phyloP scores from a whole-genome alignment of 1,140 invertebrate genomes.

The Cydia splendana region DNA sequence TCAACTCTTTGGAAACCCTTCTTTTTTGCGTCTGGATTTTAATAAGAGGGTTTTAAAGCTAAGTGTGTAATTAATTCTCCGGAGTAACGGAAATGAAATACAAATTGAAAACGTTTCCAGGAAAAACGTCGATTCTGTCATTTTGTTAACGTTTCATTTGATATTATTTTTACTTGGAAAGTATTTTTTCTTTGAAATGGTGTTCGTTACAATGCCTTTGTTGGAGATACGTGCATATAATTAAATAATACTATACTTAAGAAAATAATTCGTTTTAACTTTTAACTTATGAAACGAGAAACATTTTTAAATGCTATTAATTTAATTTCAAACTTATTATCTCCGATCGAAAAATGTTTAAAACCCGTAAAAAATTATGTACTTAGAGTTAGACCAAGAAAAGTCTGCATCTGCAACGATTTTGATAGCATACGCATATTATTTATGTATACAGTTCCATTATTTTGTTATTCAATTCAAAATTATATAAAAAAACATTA shows the following conservation, averaged over 20 bases:
- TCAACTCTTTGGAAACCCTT: conserved; percentile 47
- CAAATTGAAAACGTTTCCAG: conserved; percentile 22
- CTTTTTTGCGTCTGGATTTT: conserved; percentile 53
- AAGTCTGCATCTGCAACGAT: no score
- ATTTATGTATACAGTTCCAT: no score
- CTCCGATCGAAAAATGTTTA: no score
- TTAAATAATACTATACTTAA: not conserved
- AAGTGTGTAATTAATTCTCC: conserved; percentile 34
- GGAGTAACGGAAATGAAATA: conserved; percentile 15
- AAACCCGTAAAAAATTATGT: no score
- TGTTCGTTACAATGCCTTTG: not conserved
- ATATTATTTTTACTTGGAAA: not conserved
- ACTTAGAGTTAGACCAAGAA: no score
- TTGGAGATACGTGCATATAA: not conserved
- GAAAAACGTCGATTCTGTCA: not conserved
- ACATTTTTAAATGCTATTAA: no score
- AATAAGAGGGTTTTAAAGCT: conserved; percentile 44
- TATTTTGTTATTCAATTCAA: no score
- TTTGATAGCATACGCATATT: no score
- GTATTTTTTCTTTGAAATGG: not conserved
- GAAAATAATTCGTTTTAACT: no score
- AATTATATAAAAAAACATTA: no score
- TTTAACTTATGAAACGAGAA: no score
- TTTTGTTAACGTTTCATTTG: not conserved
- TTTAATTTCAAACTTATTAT: no score